Percentiles rank a stretch among this genome's conserved stretches.
Evolutionary conservation across 1,140 invertebrate species (phyloP).

Genomic region (Drosophila burlai): DNA sequence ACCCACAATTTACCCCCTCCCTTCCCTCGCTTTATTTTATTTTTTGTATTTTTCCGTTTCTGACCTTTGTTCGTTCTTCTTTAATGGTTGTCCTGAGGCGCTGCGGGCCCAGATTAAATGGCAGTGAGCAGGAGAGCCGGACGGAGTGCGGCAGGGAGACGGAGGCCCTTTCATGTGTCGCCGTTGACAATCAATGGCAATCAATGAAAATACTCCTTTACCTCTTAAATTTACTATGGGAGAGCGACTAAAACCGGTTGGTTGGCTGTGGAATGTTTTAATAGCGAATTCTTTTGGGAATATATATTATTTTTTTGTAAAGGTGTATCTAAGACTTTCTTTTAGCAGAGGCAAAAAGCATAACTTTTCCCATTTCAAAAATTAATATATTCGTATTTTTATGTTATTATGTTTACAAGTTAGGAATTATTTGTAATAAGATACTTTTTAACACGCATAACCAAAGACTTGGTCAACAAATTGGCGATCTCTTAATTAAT

Average conservation of each 20-base stretch:
- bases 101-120: slow-evolving; percentile 37
- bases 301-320: slow-evolving; percentile 1
- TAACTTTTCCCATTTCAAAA: background rate
- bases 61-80: slow-evolving; percentile 60
- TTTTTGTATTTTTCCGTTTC: slow-evolving; percentile 5
- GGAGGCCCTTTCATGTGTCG: slow-evolving; percentile 29
- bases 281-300: slow-evolving; percentile 7
- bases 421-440: too few species aligned
- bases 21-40: slow-evolving; percentile 14
- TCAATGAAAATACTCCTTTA: slow-evolving; percentile 63
- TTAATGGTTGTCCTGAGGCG: slow-evolving; percentile 54
- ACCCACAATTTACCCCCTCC: slow-evolving; percentile 61
- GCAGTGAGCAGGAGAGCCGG: slow-evolving; percentile 3
- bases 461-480: too few species aligned
- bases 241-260: slow-evolving; percentile 45
- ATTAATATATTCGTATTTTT: background rate
- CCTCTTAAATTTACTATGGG: slow-evolving; percentile 12
- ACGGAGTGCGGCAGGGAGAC: slow-evolving; percentile 1
- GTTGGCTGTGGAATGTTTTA: slow-evolving; percentile 37
- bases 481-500: too few species aligned
- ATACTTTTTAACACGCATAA: too few species aligned
- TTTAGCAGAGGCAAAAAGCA: background rate
- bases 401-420: too few species aligned
- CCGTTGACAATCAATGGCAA: slow-evolving; percentile 68
- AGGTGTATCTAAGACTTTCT: background rate